Percentiles rank a stretch among this genome's conserved stretches.
phyloP scores from a whole-genome alignment of 2,888 invertebrate species.

The Leptopilina syphax region DNA sequence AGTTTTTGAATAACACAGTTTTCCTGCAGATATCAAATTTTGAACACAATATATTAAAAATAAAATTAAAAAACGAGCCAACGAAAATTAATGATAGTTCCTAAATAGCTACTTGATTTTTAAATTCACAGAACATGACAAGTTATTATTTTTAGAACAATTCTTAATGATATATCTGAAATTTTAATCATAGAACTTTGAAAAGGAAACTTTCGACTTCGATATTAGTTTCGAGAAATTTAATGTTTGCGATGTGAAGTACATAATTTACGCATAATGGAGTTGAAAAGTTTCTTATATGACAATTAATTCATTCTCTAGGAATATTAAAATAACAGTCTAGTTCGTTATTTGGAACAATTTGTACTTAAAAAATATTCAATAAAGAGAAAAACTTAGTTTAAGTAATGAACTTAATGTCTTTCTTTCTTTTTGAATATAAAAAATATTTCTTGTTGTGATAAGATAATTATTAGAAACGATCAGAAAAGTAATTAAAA shows the following conservation, averaged over 20 bases:
- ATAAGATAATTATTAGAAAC: not conserved
- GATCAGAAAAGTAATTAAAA: slow-evolving; percentile 15
- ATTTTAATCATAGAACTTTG: not conserved
- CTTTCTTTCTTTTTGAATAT: not conserved
- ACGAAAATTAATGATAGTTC: too few species aligned
- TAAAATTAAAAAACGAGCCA: too few species aligned
- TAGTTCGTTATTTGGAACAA: not conserved
- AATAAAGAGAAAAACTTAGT: not conserved
- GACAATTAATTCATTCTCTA: not conserved
- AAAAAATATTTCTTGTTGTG: not conserved
- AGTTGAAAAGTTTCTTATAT: slow-evolving; percentile 2
- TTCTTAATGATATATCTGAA: too few species aligned
- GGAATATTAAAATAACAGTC: not conserved
- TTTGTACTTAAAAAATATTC: not conserved
- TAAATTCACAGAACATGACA: too few species aligned
- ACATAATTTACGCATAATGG: slow-evolving; percentile 5
- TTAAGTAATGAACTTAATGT: not conserved
- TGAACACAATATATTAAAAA: too few species aligned
- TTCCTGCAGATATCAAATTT: too few species aligned
- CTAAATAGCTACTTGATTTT: too few species aligned
- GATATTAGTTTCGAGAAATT: not conserved
- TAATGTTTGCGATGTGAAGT: not conserved
- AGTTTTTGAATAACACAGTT: too few species aligned
- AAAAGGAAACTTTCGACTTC: not conserved
- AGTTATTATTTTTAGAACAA: too few species aligned